phyloP scores from a whole-genome alignment of 2,113 vertebrate species.

The Neomonachus schauinslandi region DNA sequence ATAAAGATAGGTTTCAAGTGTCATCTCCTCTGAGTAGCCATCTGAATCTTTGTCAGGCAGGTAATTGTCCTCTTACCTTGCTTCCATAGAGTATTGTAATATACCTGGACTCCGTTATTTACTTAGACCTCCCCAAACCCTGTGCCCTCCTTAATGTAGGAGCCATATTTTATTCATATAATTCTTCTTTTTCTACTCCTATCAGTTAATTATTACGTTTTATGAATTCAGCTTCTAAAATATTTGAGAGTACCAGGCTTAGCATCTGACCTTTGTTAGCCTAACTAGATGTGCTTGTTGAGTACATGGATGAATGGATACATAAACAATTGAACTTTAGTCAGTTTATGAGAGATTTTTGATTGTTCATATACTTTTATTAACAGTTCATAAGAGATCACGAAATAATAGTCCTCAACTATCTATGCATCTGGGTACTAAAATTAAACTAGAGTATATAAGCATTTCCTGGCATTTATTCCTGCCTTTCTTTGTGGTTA shows the following conservation, averaged over 20 bases:
- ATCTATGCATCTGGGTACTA: background rate
- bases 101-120: background rate
- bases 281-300: background rate
- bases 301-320: background rate
- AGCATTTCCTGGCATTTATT: background rate
- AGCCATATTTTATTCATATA: background rate
- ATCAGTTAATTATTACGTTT: background rate
- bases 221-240: background rate
- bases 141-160: background rate
- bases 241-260: background rate
- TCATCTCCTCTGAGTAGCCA: background rate
- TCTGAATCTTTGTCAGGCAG: background rate
- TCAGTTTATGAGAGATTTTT: constrained; percentile 37
- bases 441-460: constrained; percentile 9
- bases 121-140: background rate
- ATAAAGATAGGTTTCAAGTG: background rate
- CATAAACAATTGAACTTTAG: background rate
- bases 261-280: background rate
- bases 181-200: background rate
- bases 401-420: background rate
- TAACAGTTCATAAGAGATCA: background rate
- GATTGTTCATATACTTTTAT: background rate
- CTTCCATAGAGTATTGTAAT: background rate
- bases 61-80: background rate
- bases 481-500: background rate